Evolutionary conservation across 1,140 invertebrate species (phyloP).

Genomic region (Ostrea edulis): DNA sequence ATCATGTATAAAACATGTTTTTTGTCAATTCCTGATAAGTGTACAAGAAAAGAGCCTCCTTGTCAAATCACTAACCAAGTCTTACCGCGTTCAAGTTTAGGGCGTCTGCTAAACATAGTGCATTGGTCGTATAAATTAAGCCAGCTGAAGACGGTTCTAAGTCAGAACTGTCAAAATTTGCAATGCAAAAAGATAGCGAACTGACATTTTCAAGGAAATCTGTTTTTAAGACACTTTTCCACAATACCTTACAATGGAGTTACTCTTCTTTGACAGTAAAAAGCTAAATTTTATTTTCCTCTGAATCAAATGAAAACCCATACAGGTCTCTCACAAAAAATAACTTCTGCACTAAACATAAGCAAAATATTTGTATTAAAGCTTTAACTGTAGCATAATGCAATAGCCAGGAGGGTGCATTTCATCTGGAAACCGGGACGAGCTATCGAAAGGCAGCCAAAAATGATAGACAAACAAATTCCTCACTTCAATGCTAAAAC

Average conservation of each 20-base stretch:
- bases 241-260: neutral
- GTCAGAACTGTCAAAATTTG: constrained; percentile 9
- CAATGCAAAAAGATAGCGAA: neutral
- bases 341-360: neutral
- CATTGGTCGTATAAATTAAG: neutral
- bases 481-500: constrained; percentile 34
- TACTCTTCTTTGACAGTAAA: constrained; percentile 23
- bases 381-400: neutral
- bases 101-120: neutral
- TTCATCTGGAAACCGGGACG: constrained; percentile 3
- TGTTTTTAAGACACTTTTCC: neutral
- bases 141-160: neutral
- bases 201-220: neutral
- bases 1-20: constrained; percentile 4
- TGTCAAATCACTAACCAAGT: neutral
- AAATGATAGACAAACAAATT: constrained; percentile 37
- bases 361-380: constrained; percentile 22
- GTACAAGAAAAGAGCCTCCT: neutral
- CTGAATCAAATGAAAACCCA: neutral
- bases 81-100: neutral
- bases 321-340: neutral
- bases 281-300: neutral
- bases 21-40: neutral
- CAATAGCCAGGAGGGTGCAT: neutral
- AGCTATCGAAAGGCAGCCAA: neutral